These are phyloP conservation scores for Drosophila nr. perissopoda DNA, from an alignment of 2,888 invertebrate species.

Conservation along the genomic window DNA sequence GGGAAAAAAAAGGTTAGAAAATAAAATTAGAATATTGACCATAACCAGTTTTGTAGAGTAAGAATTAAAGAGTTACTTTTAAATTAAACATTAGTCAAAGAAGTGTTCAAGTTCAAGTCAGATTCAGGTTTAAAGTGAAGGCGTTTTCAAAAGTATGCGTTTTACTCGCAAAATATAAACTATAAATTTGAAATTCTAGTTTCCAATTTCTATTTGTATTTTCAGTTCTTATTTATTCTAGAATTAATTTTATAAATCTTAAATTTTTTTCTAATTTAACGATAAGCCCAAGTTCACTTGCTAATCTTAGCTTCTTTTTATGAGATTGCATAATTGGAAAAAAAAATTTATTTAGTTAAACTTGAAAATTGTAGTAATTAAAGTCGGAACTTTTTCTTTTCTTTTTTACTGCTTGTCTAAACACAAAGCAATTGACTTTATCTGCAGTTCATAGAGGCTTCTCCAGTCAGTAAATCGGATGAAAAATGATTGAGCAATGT, in stretches of 20 bases:
- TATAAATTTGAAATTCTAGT: not conserved
- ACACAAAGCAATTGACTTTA: not conserved
- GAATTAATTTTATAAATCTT: not conserved
- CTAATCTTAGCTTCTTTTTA: not conserved
- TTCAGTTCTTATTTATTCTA: not conserved
- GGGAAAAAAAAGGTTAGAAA: conserved; percentile 70
- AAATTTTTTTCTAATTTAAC: not conserved
- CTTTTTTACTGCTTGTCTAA: not conserved
- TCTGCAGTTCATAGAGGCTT: not conserved
- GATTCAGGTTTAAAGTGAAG: not conserved
- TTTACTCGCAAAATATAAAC: not conserved
- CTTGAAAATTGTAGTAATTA: not conserved
- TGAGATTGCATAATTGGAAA: not conserved
- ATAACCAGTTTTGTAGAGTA: conserved; percentile 67
- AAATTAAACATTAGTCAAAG: conserved; percentile 47
- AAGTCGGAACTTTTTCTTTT: not conserved
- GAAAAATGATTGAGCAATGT: not conserved
- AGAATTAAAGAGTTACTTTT: conserved; percentile 44
- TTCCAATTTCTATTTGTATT: not conserved
- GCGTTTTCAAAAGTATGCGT: not conserved
- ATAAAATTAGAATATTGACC: conserved; percentile 78
- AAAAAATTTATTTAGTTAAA: not conserved
- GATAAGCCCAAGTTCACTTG: fast-evolving
- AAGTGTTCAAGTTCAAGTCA: conserved; percentile 11
- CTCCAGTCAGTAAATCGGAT: not conserved